Base-by-base conservation (phyloP, 2,113 vertebrate species). In the Tylochromis polylepis region DNA sequence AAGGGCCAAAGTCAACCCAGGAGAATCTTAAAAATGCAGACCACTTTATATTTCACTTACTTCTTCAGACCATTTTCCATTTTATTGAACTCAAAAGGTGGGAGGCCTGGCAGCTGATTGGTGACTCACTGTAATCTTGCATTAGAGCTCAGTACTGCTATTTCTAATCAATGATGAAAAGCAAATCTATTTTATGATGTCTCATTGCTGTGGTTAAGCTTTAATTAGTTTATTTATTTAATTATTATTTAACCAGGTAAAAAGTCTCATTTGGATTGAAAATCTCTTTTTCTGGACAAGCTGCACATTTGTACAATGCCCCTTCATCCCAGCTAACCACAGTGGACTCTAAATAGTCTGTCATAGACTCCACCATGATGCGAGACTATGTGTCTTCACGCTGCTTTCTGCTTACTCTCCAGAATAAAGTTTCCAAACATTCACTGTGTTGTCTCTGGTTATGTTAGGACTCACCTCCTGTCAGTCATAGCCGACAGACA, bases 1-100 rank as follows among this genome's bases (percentile, higher is more conserved):
- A 27, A 62, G 31, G n/a, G 58, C 84, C 84, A 84, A 87, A 83
- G 51, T 55, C 51, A 87, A 60, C 70, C 22, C 55, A 43, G 70
- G 57, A 84, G 82, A 91, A 92, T 91, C 9, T 81, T 27, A 91
- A 90, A 91, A 91, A 92, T 85, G 67, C 78, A 49, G 11, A 79
- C 31, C 51, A 31, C 55, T 85, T 91, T 88, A 9, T 56, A 83
- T 86, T 89, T 59, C 82, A 29, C 34, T 84, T 55, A 79, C 12
- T 83, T 82, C 79, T 81, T 88, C 53, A 78, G 55, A 62, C 55
- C 14, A 41, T 70, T 83, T 87, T 81, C 58, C 79, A 86, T 84
- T 31, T 20, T 24, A 14, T 60, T 79, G n/a, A 62, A 75, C 14
- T 87, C 10, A 58, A 14, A 79, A 31, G 41, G 22, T 27, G 36